phyloP scores from a whole-genome alignment of 2,888 invertebrate species.

The Zhuqinia jingwanae region DNA sequence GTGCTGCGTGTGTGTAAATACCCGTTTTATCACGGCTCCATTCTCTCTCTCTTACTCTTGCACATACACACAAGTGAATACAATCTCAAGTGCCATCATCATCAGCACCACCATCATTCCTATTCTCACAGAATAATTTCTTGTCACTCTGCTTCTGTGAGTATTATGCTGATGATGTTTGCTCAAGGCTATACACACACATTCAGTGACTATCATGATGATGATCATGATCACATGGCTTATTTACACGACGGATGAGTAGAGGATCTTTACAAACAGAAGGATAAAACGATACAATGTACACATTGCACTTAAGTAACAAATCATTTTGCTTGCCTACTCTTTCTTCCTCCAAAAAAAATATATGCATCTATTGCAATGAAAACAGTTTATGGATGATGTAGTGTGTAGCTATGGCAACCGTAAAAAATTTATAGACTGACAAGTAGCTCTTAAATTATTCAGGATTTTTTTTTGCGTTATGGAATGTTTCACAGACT shows the following conservation, averaged over 20 bases:
- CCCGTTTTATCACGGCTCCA: slow-evolving; percentile 45
- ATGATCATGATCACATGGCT: slow-evolving; percentile 21
- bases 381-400: neutral
- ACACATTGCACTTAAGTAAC: slow-evolving; percentile 4
- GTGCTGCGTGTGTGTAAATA: slow-evolving; percentile 53
- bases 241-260: slow-evolving; percentile 45
- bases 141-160: slow-evolving; percentile 33
- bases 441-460: no score
- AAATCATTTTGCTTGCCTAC: slow-evolving; percentile 7
- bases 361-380: neutral
- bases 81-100: slow-evolving; percentile 51
- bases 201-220: no score
- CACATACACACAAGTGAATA: no score
- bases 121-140: slow-evolving; percentile 11
- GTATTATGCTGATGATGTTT: slow-evolving; percentile 39
- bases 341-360: neutral
- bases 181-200: slow-evolving; percentile 52
- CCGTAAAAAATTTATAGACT: no score
- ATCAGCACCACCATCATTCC: slow-evolving; percentile 24
- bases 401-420: no score
- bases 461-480: no score
- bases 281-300: no score
- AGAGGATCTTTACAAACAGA: neutral
- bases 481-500: neutral
- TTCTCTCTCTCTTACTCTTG: neutral